These are phyloP conservation scores for Octodonta nipae DNA, from an alignment of 2,888 invertebrate species.

Conservation along the genomic window DNA sequence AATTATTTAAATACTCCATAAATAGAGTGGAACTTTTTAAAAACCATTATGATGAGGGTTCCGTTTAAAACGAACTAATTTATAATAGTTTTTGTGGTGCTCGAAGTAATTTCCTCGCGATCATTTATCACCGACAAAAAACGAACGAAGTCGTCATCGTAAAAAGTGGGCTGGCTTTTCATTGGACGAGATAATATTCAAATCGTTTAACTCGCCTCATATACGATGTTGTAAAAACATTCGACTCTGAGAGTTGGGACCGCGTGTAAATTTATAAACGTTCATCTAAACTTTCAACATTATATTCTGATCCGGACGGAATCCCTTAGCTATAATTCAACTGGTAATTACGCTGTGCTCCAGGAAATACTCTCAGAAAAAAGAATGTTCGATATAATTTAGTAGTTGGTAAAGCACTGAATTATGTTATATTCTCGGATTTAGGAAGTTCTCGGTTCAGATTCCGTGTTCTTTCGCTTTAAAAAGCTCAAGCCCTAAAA, in stretches of 20 bases:
- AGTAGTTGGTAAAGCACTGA: neutral
- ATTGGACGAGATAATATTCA: constrained; percentile 1
- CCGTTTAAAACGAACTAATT: no score
- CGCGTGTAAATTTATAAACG: neutral
- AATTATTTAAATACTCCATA: neutral
- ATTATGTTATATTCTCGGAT: neutral
- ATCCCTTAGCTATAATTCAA: neutral
- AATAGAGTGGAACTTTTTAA: no score
- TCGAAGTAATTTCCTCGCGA: constrained; percentile 1
- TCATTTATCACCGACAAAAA: neutral
- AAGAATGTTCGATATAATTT: neutral
- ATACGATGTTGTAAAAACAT: neutral
- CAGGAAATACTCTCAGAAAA: neutral
- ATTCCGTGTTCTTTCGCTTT: no score
- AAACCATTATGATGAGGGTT: no score
- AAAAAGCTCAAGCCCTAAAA: no score
- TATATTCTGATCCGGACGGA: neutral
- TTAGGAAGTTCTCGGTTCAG: constrained; percentile 1
- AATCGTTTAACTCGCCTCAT: constrained; percentile 1
- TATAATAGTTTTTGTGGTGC: neutral
- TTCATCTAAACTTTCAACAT: neutral
- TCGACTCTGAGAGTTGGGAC: neutral
- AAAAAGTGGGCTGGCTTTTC: neutral
- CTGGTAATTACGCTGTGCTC: neutral
- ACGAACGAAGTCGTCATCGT: neutral